Evolutionary conservation across 2,888 invertebrate species (phyloP).

Genomic region (Mechanitis messenoides): DNA sequence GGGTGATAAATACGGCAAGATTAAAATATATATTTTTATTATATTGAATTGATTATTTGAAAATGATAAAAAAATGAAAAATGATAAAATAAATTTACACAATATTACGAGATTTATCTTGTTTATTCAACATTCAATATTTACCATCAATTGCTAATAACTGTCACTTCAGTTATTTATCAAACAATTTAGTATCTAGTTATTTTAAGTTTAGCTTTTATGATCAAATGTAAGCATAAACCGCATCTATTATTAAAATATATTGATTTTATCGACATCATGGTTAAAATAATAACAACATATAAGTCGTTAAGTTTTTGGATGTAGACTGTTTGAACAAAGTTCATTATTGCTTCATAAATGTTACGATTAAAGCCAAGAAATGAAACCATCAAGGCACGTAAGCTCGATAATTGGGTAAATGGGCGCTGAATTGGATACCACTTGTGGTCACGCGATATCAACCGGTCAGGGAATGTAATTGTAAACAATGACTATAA

Average conservation of each 20-base stretch:
- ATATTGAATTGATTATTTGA: no score
- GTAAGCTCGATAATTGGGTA: slow-evolving; percentile 62
- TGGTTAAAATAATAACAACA: background rate
- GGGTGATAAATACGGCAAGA: background rate
- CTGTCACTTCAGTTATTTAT: no score
- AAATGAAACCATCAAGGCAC: slow-evolving; percentile 60
- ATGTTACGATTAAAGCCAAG: slow-evolving; percentile 39
- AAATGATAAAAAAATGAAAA: no score
- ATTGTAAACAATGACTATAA: slow-evolving; percentile 10
- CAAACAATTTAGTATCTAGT: no score
- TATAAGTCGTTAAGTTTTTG: background rate
- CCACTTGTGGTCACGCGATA: slow-evolving; percentile 59
- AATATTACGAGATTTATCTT: no score
- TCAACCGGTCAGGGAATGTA: slow-evolving; percentile 18
- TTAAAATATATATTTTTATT: no score
- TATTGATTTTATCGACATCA: background rate
- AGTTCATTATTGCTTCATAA: slow-evolving; percentile 14
- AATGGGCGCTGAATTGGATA: slow-evolving; percentile 55
- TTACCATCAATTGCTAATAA: no score
- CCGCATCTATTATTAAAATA: no score
- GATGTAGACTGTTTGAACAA: slow-evolving; percentile 8
- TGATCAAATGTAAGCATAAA: no score
- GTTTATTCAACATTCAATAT: no score
- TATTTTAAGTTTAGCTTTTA: no score
- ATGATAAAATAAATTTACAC: no score